Base-by-base conservation (phyloP, 2,113 vertebrate species). In the Hyla sarda region DNA sequence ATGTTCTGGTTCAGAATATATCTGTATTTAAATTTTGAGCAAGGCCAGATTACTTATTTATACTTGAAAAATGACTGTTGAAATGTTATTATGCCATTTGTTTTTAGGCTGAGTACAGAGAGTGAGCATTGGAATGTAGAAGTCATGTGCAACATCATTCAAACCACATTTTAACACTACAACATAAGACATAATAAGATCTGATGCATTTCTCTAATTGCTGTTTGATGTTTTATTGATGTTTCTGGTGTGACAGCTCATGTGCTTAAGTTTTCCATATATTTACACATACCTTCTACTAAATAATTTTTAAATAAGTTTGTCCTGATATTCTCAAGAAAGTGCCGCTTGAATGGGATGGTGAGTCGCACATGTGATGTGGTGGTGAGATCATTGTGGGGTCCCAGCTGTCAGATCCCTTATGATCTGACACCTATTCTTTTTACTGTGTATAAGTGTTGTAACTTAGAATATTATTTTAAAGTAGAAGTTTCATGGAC, bases 11-110 rank as follows among this genome's bases (percentile, higher is more conserved):
- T 73, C 78, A 74, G 85, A 87, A 87, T 87, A 87, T 87, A 87
- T 87, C 78, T 82, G 78, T 87, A 80, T 87, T 82, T 87, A 87
- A 87, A 87, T 82, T 87, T 62, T 87, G 85, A 81, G 85, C 77
- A 82, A 82, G 67, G 67, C 77, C 69, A 87, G 52, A 87, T 87
- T 82, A 87, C 85, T 87, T 87, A 87, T 87, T 87, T 87, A 87
- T 87, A 62, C 79, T 37, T 74, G 77, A 87, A 80, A 86, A 87
- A 87, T 87, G 37, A 87, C 72, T 87, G 65, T 60, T 73, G 37
- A 72, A 87, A 87, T 82, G 67, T 87, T 87, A 87, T 87, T 87
- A 87, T 87, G 76, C 77, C 77, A 87, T 87, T 87, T 87, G 72
- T 84, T 86, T 87, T 73, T 74, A 86, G 58, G 14, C 71, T 74